Base-by-base conservation (phyloP, 30 jellyfish, hydroid and myxozoan genomes). In the Aurelia coerulea region DNA sequence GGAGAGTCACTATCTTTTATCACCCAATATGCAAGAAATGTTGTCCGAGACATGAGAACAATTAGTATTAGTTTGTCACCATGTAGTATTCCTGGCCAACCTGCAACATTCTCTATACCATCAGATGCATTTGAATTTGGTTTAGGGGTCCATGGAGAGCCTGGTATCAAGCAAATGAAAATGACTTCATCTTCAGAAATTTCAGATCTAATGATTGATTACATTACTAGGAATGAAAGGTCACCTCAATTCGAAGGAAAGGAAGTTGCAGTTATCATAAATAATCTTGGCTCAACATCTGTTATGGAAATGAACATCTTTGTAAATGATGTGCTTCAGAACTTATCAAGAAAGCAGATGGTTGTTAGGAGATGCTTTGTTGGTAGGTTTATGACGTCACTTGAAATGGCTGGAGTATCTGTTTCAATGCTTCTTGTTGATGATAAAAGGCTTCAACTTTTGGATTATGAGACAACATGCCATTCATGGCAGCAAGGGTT, bases 331-430 rank as follows among this genome's bases (percentile, higher is more conserved):
- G 80, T 91, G 2, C 49, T 95, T 39, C 79, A 79, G 8, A 51
- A 59, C 37, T 29, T 84, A 5, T 35, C 67, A 19, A 12, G 41
- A 3, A 17, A 33, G 34, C 92, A 79, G 9, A 11, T 79, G 15
- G 35, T 31, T 34, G 83, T 88, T 11, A 89, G 71, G 16, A 76
- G 96, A 16, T 74, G 95, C 86, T 95, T 78, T 74, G 93, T 80
- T 51, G 99, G 99, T 5, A 69, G 86, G 12, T 80, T 89, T 52
- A 94, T 95, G 92, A 95, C 99, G 14, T 89, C 99, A 51, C 78
- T 95, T 72, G 97, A 95, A 67, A 95, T 95, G 99, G 97, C 97
- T 10, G 99, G 99, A 60, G 94, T 90, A 12, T 95, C 99, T 11
- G 42, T 94, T 10, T 81, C 99, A 16, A 16, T 94, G 56, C 69